Evolutionary conservation across 2,113 vertebrate genomes (phyloP).

Genomic region (Thryonomys swinderianus): DNA sequence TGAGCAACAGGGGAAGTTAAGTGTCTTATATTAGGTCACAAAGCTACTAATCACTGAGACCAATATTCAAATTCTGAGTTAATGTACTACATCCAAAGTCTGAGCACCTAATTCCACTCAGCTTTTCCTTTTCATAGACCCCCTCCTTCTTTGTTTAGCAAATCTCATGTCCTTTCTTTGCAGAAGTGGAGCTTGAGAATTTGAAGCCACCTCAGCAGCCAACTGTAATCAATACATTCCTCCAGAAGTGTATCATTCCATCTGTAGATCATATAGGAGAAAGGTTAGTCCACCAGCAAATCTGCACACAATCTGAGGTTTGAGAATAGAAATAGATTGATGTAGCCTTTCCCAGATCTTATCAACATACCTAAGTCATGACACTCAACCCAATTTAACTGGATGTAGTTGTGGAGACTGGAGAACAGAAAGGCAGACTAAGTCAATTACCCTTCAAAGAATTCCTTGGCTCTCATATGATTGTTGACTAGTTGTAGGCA

Average conservation of each 20-base stretch:
- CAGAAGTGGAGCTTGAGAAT: neutral
- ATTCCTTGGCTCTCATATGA: neutral
- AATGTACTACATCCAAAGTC: neutral
- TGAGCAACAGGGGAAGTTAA: neutral
- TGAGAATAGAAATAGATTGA: neutral
- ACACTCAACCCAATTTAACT: neutral
- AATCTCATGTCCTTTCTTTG: neutral
- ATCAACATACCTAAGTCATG: neutral
- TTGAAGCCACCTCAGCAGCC: neutral
- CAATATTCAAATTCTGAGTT: neutral
- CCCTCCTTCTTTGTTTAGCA: neutral
- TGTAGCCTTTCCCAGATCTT: neutral
- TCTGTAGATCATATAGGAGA: neutral
- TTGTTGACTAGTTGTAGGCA: constrained; percentile 16
- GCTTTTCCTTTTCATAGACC: neutral
- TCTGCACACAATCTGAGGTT: neutral
- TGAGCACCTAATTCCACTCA: neutral
- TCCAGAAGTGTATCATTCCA: neutral
- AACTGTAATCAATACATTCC: neutral
- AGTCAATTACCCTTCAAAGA: neutral
- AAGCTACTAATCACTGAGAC: neutral
- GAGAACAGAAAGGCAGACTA: neutral
- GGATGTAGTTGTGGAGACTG: neutral
- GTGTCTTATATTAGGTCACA: neutral
- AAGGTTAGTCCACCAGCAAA: neutral